Percentiles rank a stretch among this genome's conserved stretches.
These are phyloP conservation scores for Lagenorhynchus albirostris DNA, from an alignment of 2,113 vertebrate species.

Conservation along the genomic window DNA sequence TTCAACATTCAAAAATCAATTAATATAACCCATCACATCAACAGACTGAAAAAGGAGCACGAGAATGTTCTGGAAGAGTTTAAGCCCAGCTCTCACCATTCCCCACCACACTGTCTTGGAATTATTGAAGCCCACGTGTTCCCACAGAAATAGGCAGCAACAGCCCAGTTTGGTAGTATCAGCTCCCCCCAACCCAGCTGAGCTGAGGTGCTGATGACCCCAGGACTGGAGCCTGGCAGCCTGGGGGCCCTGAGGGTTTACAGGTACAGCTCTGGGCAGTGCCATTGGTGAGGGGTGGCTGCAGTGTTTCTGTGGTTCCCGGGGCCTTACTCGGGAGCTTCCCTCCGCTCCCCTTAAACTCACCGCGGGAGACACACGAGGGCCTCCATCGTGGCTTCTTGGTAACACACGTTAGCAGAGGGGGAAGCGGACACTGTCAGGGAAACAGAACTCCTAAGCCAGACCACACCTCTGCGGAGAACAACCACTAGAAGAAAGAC, in stretches of 20 bases:
- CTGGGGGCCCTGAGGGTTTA: neutral
- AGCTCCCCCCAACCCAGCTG: neutral
- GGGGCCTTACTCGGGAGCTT: too few species aligned
- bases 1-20: neutral
- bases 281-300: rapidly evolving
- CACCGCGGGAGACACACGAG: neutral
- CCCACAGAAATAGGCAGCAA: neutral
- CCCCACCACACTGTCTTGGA: neutral
- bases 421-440: neutral
- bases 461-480: neutral
- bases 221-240: neutral
- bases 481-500: neutral
- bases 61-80: neutral
- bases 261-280: neutral
- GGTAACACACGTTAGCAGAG: neutral
- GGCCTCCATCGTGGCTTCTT: neutral
- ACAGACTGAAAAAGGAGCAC: neutral
- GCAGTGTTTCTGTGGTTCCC: neutral
- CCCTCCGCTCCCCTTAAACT: neutral
- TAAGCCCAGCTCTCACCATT: too few species aligned
- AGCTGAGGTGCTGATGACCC: neutral
- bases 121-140: too few species aligned
- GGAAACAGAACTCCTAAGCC: neutral
- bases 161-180: neutral
- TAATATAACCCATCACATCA: neutral